Percentiles rank a stretch among this genome's conserved stretches.
Evolutionary conservation across 2,797 vertebrate species (phyloP).

Genomic region (Eremophila alpestris): DNA sequence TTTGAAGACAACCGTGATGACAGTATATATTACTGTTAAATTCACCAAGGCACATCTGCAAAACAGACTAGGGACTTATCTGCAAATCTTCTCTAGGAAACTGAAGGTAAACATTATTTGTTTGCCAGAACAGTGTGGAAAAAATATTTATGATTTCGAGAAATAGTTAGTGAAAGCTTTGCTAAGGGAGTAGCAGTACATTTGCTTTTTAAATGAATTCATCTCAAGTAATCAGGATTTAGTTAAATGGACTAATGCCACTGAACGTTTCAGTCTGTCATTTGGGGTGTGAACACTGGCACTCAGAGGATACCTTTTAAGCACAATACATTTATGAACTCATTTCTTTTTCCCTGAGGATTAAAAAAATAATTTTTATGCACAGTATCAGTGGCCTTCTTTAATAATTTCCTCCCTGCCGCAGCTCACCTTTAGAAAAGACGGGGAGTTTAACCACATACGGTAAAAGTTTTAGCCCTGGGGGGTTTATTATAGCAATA

Average conservation of each 20-base stretch:
- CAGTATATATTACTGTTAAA: slow-evolving; percentile 57
- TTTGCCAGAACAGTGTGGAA: slow-evolving; percentile 45
- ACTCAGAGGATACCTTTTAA: slow-evolving; percentile 49
- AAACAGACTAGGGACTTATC: slow-evolving; percentile 64
- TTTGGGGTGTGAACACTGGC: slow-evolving; percentile 25
- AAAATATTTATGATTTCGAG: slow-evolving; percentile 49
- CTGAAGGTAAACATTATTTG: slow-evolving; percentile 55
- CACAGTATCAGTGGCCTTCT: slow-evolving; percentile 34
- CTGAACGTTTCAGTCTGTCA: slow-evolving; percentile 7
- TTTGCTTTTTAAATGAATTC: slow-evolving; percentile 61
- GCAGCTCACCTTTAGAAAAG: slow-evolving; percentile 45
- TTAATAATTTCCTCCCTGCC: slow-evolving; percentile 33
- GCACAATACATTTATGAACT: slow-evolving; percentile 49
- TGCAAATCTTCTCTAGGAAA: slow-evolving; percentile 56
- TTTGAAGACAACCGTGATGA: slow-evolving; percentile 66
- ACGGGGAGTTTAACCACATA: slow-evolving; percentile 5
- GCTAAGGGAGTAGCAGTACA: slow-evolving; percentile 42
- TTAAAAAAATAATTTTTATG: slow-evolving; percentile 56
- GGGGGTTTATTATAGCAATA: slow-evolving; percentile 11
- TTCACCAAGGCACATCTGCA: slow-evolving; percentile 72
- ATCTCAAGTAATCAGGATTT: slow-evolving; percentile 42
- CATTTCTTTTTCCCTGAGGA: slow-evolving; percentile 15
- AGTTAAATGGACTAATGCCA: slow-evolving; percentile 47
- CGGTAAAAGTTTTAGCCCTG: slow-evolving; percentile 49
- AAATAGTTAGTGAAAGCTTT: slow-evolving; percentile 43